Base-by-base conservation (phyloP, 2,888 invertebrate genomes). In the Mythimna loreyi region DNA sequence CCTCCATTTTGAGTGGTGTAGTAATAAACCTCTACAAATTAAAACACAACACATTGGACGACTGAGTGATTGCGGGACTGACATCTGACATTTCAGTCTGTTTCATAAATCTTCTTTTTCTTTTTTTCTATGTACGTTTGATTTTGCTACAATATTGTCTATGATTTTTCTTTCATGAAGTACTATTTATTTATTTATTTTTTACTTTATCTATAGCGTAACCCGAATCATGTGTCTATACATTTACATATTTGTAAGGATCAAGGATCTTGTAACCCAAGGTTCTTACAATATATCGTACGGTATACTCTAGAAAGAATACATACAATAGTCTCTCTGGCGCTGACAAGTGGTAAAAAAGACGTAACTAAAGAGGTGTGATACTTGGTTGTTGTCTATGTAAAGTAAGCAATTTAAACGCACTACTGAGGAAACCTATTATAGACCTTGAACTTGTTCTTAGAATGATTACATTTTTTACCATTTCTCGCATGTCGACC, bases 1-100 rank as follows among this genome's bases (percentile, higher is more conserved):
- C 93, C 78, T 95, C 95, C 95, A 95, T 95, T 40, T 69, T 72
- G 87, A 67, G 6, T 68, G 57, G 1, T 3, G 28, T 61, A 43
- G 57, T 50, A 52, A 53, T 66, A 63, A 78, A 79, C 69, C 66
- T 69, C 62, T 76, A 67, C 65, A 80, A 75, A 81, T 75, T 67
- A 76, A 80, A 77, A 79, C 40, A 77, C 64, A 50, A 45, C 21
- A 40, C 53, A 55, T 47, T 40, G 3, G 28, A 30, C n/a, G n/a
- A 13, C 19, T 2, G 8, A 47, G n/a, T n/a, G n/a, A 36, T 33
- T 33, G 33, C 33, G 5, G 21, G 21, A n/a, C n/a, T n/a, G n/a
- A n/a, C n/a, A n/a, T n/a, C 3, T 40, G 40, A 40, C 40, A 40
- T 40, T 16, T 45, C n/a, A 45, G 43, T 45, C 2, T 5, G 16